These are phyloP conservation scores for Brachypterus glaber DNA, from an alignment of 2,888 invertebrate species.

Conservation along the genomic window DNA sequence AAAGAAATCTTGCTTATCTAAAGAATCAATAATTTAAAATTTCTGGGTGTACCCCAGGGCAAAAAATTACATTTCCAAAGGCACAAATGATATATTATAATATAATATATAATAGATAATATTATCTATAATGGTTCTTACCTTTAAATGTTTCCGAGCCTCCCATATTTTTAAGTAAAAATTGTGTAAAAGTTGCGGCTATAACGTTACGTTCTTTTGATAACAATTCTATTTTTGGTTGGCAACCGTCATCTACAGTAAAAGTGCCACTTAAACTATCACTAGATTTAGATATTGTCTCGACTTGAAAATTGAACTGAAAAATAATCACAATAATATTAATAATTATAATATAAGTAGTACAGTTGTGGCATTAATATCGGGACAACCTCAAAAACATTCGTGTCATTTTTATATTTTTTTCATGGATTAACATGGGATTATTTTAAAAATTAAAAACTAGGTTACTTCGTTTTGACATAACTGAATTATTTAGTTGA, in stretches of 20 bases:
- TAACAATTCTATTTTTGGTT: constrained; percentile 73
- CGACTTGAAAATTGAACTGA: constrained; percentile 57
- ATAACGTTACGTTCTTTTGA: constrained; percentile 82
- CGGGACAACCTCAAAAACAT: neutral
- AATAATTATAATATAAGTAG: constrained; percentile 1
- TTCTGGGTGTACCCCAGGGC: too few species aligned
- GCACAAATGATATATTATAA: constrained; percentile 51
- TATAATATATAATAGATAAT: constrained; percentile 60
- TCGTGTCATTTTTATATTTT: too few species aligned
- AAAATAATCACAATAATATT: constrained; percentile 23
- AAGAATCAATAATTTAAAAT: too few species aligned
- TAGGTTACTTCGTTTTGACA: too few species aligned
- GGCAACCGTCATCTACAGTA: constrained; percentile 83
- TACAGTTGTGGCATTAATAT: neutral
- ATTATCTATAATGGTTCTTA: constrained; percentile 32
- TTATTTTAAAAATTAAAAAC: too few species aligned
- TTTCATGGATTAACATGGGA: too few species aligned
- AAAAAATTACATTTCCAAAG: too few species aligned
- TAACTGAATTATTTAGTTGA: too few species aligned
- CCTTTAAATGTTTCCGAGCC: constrained; percentile 87
- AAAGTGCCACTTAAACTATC: constrained; percentile 52
- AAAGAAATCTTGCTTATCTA: constrained; percentile 47
- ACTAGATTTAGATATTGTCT: constrained; percentile 45
- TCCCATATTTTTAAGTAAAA: constrained; percentile 85
- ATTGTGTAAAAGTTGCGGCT: constrained; percentile 86